Evolutionary conservation across 2,797 vertebrate genomes (phyloP).

Genomic region (Pangasius mekongensis): DNA sequence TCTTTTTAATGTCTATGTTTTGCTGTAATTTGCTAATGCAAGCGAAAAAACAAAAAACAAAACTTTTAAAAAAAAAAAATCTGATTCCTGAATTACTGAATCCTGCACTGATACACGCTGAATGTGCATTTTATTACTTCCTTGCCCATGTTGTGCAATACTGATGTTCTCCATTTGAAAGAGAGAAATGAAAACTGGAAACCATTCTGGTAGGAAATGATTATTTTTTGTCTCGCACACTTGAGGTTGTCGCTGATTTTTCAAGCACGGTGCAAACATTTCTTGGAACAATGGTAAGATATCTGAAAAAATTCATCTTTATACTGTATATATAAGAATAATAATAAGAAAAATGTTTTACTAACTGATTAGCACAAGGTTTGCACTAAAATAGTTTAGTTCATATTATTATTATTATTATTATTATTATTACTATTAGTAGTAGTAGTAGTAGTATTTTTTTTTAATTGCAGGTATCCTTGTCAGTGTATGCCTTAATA

Average conservation of each 20-base stretch:
- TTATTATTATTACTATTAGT: background rate
- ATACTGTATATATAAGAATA: background rate
- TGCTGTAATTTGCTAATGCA: conserved; percentile 47
- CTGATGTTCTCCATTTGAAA: conserved; percentile 46
- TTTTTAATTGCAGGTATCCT: conserved; percentile 40
- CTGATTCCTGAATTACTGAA: too few species aligned
- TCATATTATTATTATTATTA: background rate
- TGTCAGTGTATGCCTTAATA: conserved; percentile 26
- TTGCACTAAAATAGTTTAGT: background rate
- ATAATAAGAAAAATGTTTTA: background rate
- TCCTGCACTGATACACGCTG: conserved; percentile 26
- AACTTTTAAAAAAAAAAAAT: background rate
- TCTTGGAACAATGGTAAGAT: conserved; percentile 53
- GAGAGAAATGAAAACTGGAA: conserved; percentile 42
- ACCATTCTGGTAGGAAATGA: conserved; percentile 14
- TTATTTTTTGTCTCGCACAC: conserved; percentile 6
- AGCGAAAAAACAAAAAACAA: background rate
- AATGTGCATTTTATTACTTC: conserved; percentile 47
- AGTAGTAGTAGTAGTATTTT: background rate
- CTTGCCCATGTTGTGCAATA: conserved; percentile 45
- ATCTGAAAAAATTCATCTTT: background rate
- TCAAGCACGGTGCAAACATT: conserved; percentile 2
- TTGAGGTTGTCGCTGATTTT: conserved; percentile 14
- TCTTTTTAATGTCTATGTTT: conserved; percentile 34
- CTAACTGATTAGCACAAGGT: background rate